Evolutionary conservation across 2,113 vertebrate species (phyloP).

Genomic region (Perca fluviatilis): DNA sequence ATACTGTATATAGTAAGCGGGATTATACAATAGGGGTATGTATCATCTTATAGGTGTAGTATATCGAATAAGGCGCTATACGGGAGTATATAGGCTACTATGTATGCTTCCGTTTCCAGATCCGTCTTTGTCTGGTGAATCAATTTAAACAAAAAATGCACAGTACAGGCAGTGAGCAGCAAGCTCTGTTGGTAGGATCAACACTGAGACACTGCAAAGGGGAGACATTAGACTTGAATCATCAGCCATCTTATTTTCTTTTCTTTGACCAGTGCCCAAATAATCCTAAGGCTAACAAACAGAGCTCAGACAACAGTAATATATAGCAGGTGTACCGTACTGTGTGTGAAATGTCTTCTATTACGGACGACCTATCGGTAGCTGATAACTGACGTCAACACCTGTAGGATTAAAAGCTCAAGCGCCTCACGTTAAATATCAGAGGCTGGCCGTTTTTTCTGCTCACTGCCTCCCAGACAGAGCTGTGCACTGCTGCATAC

Average conservation of each 20-base stretch:
- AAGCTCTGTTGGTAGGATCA: slow-evolving; percentile 30
- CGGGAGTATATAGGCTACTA: slow-evolving; percentile 81
- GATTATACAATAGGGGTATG: slow-evolving; percentile 86
- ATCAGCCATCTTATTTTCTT: background rate
- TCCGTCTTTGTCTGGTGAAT: slow-evolving; percentile 41
- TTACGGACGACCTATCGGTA: background rate
- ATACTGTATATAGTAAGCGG: slow-evolving; percentile 83
- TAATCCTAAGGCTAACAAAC: slow-evolving; percentile 18
- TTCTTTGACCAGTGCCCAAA: background rate
- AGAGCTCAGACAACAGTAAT: slow-evolving; percentile 33
- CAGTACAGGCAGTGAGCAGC: slow-evolving; percentile 59
- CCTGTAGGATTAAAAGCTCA: slow-evolving; percentile 1
- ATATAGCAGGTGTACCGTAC: slow-evolving; percentile 1
- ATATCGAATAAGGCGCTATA: slow-evolving; percentile 86
- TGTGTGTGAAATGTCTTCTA: background rate
- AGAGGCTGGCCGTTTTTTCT: slow-evolving; percentile 1
- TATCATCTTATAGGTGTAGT: slow-evolving; percentile 83
- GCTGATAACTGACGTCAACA: background rate
- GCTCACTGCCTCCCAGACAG: slow-evolving; percentile 60
- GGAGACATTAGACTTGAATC: background rate
- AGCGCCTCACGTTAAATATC: background rate
- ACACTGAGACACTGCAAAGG: slow-evolving; percentile 14
- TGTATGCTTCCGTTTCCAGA: slow-evolving; percentile 71
- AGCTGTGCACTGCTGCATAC: slow-evolving; percentile 74
- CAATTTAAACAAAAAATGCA: slow-evolving; percentile 25